These are phyloP conservation scores for Chironomus striatipennis DNA, from an alignment of 1,140 invertebrate genomes.

Conservation along the genomic window DNA sequence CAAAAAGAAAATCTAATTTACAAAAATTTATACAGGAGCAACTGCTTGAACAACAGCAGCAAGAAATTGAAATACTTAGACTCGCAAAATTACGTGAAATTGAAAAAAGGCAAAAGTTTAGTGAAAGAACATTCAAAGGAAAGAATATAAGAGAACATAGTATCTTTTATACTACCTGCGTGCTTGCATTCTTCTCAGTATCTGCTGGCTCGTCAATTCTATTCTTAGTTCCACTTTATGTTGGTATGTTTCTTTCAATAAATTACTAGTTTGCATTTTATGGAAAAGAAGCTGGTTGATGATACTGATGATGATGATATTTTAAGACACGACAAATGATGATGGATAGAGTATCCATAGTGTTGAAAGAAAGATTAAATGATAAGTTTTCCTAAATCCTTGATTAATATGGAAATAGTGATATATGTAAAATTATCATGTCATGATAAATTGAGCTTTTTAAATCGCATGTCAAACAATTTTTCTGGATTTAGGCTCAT, in stretches of 20 bases:
- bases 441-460: no score
- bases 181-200: slow-evolving; percentile 66
- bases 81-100: slow-evolving; percentile 60
- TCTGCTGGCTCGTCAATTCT: slow-evolving; percentile 72
- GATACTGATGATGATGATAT: no score
- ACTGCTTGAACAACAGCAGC: slow-evolving; percentile 63
- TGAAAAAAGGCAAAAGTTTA: slow-evolving; percentile 44
- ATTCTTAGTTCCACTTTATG: slow-evolving; percentile 81
- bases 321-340: no score
- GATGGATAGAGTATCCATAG: no score
- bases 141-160: slow-evolving; percentile 65
- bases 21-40: slow-evolving; percentile 46
- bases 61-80: slow-evolving; percentile 46
- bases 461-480: no score
- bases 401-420: no score
- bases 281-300: no score
- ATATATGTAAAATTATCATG: no score
- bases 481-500: no score
- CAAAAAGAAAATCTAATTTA: background rate
- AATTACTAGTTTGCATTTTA: background rate
- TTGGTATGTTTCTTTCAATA: slow-evolving; percentile 34
- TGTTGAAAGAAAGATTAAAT: no score
- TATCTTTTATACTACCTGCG: slow-evolving; percentile 69
- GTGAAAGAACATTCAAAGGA: slow-evolving; percentile 48
- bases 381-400: no score